phyloP scores from a whole-genome alignment of 35 echinoderm and acorn worm genomes.

The Nesometra sesokonis region DNA sequence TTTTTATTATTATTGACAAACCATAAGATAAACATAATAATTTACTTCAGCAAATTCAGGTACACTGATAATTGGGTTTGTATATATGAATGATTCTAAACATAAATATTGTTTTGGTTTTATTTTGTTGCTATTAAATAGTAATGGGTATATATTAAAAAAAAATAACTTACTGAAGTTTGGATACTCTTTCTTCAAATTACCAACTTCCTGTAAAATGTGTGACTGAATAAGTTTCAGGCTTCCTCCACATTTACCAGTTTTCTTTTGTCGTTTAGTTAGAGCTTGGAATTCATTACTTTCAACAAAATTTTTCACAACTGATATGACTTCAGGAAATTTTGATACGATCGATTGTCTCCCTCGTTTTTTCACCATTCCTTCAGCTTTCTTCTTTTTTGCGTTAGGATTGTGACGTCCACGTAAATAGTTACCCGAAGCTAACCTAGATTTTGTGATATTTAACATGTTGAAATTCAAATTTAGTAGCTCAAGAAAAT shows the following conservation, averaged over 20 bases:
- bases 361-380: no score
- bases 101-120: no score
- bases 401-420: background rate
- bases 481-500: no score
- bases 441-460: background rate
- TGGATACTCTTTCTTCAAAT: slow-evolving; percentile 13
- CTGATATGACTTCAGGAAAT: background rate
- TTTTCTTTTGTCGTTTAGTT: slow-evolving; percentile 11
- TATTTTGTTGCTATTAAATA: no score
- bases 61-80: no score
- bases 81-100: no score
- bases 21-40: no score
- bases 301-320: slow-evolving; percentile 39
- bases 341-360: no score
- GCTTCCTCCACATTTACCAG: slow-evolving; percentile 31
- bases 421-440: background rate
- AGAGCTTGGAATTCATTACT: slow-evolving; percentile 47
- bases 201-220: slow-evolving; percentile 9
- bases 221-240: slow-evolving; percentile 37
- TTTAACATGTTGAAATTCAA: background rate
- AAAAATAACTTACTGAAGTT: background rate
- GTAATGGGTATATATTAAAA: no score
- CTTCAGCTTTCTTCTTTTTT: no score
- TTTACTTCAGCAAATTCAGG: no score
- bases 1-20: no score